phyloP scores from a whole-genome alignment of 2,797 vertebrate genomes.

The Sternotherus odoratus region DNA sequence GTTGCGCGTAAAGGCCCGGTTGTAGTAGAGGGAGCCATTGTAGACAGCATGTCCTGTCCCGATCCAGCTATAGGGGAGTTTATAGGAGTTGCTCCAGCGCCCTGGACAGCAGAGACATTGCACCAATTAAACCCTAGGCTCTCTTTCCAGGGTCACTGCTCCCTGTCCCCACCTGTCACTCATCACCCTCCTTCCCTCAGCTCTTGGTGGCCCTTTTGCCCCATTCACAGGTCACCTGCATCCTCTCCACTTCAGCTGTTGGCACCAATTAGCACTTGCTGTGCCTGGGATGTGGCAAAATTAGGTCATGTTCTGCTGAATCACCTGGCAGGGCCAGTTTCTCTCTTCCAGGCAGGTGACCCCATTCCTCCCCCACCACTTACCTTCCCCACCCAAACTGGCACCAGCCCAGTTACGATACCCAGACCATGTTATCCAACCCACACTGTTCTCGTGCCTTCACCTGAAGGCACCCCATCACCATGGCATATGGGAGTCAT shows the following conservation, averaged over 20 bases:
- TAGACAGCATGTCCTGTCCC: constrained; percentile 96
- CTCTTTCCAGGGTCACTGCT: background rate
- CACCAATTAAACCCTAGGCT: background rate
- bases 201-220: background rate
- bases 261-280: background rate
- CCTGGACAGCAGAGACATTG: constrained; percentile 77
- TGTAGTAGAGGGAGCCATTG: constrained; percentile 94
- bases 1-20: constrained; percentile 96
- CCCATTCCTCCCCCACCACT: background rate
- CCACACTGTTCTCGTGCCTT: background rate
- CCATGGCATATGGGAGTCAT: background rate
- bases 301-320: background rate
- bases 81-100: constrained; percentile 96
- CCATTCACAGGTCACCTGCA: background rate
- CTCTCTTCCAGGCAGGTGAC: background rate
- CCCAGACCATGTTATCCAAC: background rate
- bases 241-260: background rate
- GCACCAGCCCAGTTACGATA: background rate
- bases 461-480: background rate
- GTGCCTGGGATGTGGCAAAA: background rate
- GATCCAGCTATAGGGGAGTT: constrained; percentile 97
- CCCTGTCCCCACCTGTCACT: accelerated
- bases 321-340: background rate
- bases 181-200: background rate
- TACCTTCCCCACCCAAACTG: background rate